Evolutionary conservation across 1,140 invertebrate genomes (phyloP), one percentile per base, ranked within the genome.

Genomic region (Papilio machaon): DNA sequence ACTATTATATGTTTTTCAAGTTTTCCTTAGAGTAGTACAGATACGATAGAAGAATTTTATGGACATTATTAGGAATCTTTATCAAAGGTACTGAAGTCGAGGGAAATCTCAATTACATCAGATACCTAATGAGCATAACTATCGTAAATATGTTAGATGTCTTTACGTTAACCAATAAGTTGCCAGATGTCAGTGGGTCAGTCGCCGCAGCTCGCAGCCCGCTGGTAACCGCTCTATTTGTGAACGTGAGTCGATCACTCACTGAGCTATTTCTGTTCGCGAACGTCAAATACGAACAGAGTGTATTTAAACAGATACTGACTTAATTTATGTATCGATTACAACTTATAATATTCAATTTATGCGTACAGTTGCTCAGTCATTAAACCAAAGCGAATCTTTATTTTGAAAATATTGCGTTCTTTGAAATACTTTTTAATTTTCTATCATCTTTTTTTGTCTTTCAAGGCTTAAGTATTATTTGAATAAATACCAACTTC

Each of bases 291-390:
- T 35, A 70, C 64, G 30, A 15, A 35, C 30, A 38, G 8, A 64
- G 23, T 70, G 30, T 70, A 35, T 70, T 70, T 70, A 70, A 70
- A 70, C 30, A 13, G 23, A 35, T 70, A 70, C 64, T 70, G 64
- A 70, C 4, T 35, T 70, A 6, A 70, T 70, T 70, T 70, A 70
- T 70, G 64, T 70, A 70, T 70, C 30, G 30, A 35, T 35, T 70
- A 7, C 30, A 70, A 13, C 30, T 70, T 35, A 35, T 17, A 35
- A 35, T 70, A 70, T 15, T 70, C 3, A 23, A 64, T 6, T 70
- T 15, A 13, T 15, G 30, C 35, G 4, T 15, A 70, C 30, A 70
- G 30, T 70, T 17, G 4, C 64, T 70, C 30, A 38, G 30, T 70
- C 11, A 23, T 67, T 67, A 64, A 23, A 64, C 5, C 58, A 64